Conservation (phyloP, 2,888 invertebrate species). For the Platycheirus rosarum region DNA sequence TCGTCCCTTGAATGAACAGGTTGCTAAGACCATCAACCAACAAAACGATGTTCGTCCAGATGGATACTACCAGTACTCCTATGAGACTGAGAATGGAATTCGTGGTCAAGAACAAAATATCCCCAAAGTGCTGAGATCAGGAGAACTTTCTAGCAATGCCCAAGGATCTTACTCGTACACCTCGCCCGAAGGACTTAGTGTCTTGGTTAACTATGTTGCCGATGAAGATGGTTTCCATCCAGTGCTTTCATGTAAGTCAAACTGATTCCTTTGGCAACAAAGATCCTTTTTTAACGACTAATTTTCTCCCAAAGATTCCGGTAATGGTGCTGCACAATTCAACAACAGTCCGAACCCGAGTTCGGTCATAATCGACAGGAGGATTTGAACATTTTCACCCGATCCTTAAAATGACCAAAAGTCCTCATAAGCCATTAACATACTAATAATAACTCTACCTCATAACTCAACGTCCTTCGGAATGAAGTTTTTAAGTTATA, state of each 20-base stretch:
- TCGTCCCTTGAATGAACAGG: conserved; percentile 41
- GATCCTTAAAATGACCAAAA: neutral
- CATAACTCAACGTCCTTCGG: neutral
- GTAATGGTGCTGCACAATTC: conserved; percentile 46
- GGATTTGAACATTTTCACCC: neutral
- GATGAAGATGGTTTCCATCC: conserved; percentile 80
- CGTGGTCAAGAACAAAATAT: conserved; percentile 78
- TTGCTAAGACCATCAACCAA: conserved; percentile 77
- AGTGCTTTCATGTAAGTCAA: conserved; percentile 78
- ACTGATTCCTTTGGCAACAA: neutral
- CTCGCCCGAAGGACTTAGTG: conserved; percentile 79
- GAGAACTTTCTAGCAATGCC: conserved; percentile 76
- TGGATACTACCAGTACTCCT: conserved; percentile 78
- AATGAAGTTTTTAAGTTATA: neutral
- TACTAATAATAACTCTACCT: neutral
- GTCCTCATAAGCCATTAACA: neutral
- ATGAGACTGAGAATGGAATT: conserved; percentile 81
- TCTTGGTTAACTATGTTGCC: conserved; percentile 78
- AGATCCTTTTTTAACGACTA: neutral
- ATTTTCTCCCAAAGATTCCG: conserved; percentile 38
- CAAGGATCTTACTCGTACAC: conserved; percentile 79
- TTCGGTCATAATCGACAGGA: conserved; percentile 24
- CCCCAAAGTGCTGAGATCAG: conserved; percentile 73
- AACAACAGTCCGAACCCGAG: conserved; percentile 44
- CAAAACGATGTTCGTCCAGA: conserved; percentile 74